Conservation (phyloP, 2,888 invertebrate genomes). For the Drosophila pseudotakahashii region DNA sequence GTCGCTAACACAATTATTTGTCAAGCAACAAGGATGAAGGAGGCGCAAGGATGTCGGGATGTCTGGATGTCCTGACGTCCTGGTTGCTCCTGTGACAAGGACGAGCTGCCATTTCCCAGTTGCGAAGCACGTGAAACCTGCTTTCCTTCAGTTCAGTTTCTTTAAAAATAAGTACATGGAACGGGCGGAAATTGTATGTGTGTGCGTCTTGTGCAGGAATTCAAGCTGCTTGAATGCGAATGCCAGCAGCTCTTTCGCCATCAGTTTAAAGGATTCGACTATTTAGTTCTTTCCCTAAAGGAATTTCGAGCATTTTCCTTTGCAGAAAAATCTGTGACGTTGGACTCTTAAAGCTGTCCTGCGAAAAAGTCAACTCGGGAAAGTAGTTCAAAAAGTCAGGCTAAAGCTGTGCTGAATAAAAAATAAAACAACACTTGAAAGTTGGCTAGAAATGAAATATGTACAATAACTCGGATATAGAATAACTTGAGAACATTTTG, state of each 20-base stretch:
- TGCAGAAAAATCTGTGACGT: background rate
- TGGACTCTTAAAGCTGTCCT: background rate
- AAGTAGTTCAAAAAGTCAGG: background rate
- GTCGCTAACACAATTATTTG: slow-evolving; percentile 71
- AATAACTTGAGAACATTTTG: background rate
- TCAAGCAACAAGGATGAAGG: slow-evolving; percentile 37
- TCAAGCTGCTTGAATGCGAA: slow-evolving; percentile 9
- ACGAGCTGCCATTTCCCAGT: slow-evolving; percentile 26
- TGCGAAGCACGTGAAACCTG: slow-evolving; percentile 30
- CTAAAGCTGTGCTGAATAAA: background rate
- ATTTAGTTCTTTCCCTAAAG: background rate
- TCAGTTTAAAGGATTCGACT: slow-evolving; percentile 4
- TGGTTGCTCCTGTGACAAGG: slow-evolving; percentile 25
- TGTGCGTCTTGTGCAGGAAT: slow-evolving; percentile 4
- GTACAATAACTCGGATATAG: background rate
- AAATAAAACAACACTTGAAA: background rate
- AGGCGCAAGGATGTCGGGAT: slow-evolving; percentile 7
- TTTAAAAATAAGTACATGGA: slow-evolving; percentile 23
- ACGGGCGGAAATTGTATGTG: slow-evolving; percentile 23
- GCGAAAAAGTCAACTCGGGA: background rate
- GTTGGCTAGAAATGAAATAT: background rate
- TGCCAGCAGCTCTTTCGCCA: slow-evolving; percentile 1
- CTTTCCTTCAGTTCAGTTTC: slow-evolving; percentile 16
- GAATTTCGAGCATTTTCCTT: slow-evolving; percentile 5
- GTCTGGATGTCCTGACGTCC: background rate